Evolutionary conservation across 2,797 vertebrate species (phyloP).

Genomic region (Coendou prehensilis): DNA sequence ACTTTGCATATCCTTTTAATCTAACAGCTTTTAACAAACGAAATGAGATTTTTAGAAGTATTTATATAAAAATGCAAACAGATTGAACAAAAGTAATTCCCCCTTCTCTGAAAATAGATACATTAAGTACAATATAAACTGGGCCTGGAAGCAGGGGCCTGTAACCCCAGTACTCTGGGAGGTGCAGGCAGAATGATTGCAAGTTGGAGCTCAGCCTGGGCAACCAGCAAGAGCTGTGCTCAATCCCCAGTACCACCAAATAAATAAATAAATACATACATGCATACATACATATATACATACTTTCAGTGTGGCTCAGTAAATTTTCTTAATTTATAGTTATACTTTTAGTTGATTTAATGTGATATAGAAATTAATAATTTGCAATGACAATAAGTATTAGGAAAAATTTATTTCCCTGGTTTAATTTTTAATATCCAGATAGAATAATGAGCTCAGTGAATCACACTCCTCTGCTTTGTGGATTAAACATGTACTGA

Average conservation of each 20-base stretch:
- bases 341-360: background rate
- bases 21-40: background rate
- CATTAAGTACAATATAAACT: background rate
- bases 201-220: background rate
- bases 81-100: conserved; percentile 16
- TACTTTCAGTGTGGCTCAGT: background rate
- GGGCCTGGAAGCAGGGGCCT: background rate
- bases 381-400: background rate
- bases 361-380: background rate
- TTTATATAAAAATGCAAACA: conserved; percentile 8
- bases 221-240: background rate
- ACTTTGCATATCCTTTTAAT: background rate
- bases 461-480: background rate
- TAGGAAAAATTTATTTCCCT: background rate
- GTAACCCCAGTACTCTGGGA: background rate
- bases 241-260: background rate
- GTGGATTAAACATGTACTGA: background rate
- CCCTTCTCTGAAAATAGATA: background rate
- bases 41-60: background rate
- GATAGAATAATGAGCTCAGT: background rate
- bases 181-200: background rate
- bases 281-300: too few species aligned
- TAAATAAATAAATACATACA: background rate
- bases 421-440: conserved; percentile 19
- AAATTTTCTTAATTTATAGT: background rate